Percentiles rank a stretch among this genome's conserved stretches.
Evolutionary conservation across 2,113 vertebrate genomes (phyloP).

Genomic region (Callocephalon fimbriatum): DNA sequence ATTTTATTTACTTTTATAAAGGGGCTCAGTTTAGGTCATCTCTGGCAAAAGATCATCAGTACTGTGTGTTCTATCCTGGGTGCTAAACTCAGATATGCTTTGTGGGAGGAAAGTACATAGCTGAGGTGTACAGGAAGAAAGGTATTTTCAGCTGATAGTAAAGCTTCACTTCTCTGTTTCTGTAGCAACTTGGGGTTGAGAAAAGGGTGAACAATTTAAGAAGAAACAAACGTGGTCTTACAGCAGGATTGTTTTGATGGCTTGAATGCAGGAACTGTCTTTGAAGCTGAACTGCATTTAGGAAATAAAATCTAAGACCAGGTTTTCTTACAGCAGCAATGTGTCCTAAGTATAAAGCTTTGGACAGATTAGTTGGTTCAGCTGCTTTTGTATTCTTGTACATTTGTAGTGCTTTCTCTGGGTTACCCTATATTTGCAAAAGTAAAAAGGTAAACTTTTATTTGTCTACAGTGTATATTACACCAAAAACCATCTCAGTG

Average conservation of each 20-base stretch:
- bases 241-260: background rate
- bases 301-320: background rate
- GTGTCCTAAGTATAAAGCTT: background rate
- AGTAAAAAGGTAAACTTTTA: background rate
- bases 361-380: background rate
- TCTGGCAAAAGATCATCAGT: background rate
- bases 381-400: background rate
- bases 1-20: background rate
- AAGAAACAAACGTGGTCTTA: background rate
- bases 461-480: background rate
- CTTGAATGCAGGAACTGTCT: background rate
- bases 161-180: background rate
- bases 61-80: background rate
- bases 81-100: rapidly evolving
- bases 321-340: background rate
- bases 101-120: background rate
- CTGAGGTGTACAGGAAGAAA: background rate
- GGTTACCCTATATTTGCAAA: background rate
- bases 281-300: background rate
- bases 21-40: background rate
- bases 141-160: background rate
- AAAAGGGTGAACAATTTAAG: background rate
- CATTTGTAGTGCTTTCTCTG: background rate
- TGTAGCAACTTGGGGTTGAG: background rate
- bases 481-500: rapidly evolving